Evolutionary conservation across 2,797 vertebrate genomes (phyloP).

Genomic region (Falco concolor): DNA sequence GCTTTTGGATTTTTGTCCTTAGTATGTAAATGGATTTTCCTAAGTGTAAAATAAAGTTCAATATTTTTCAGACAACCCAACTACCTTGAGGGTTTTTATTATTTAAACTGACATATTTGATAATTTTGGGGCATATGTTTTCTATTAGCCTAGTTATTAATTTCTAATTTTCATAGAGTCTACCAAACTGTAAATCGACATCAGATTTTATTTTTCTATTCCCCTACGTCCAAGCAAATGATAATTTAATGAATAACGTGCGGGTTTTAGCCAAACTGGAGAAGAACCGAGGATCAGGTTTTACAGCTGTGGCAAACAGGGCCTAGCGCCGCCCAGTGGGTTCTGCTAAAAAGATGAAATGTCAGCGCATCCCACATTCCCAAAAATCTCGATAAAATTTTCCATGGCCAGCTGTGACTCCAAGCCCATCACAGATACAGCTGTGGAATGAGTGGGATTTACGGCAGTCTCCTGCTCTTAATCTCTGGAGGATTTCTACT

Average conservation of each 20-base stretch:
- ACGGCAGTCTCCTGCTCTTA: not conserved
- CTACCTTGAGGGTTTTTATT: not conserved
- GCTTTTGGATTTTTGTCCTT: not conserved
- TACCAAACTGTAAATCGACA: not conserved
- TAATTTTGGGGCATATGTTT: not conserved
- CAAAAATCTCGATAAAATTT: not conserved
- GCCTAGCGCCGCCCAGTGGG: not conserved
- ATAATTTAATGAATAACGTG: not conserved
- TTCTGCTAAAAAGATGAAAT: not conserved
- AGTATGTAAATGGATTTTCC: not conserved
- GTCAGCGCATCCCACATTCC: not conserved
- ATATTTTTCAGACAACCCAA: not conserved
- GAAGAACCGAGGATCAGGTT: not conserved
- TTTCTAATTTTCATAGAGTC: not conserved
- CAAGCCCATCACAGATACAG: not conserved
- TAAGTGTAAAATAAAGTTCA: not conserved
- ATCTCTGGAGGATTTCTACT: not conserved
- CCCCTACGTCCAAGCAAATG: not conserved
- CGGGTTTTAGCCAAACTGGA: not conserved
- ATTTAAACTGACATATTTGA: not conserved
- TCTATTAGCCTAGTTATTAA: not conserved
- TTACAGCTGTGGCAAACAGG: not conserved
- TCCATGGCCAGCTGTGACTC: not conserved
- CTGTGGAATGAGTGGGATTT: not conserved
- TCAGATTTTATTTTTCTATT: not conserved